phyloP scores from a whole-genome alignment of 2,797 vertebrate species.

The Muscicapa comitata region DNA sequence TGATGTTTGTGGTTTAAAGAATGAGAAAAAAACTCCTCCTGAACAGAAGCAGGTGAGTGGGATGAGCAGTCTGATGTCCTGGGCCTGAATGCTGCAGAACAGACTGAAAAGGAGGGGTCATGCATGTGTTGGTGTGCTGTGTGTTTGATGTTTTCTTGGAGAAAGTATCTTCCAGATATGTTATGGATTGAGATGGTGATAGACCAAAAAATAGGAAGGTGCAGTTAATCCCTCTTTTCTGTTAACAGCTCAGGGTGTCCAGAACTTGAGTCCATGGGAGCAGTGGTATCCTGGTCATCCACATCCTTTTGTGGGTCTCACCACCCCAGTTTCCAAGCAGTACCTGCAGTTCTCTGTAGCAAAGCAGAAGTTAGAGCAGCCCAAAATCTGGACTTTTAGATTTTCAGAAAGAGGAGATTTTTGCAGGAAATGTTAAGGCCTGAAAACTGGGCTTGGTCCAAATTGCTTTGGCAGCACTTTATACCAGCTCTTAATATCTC shows the following conservation, averaged over 20 bases:
- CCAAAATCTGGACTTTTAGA: neutral
- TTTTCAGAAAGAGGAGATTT: neutral
- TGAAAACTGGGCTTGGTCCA: slow-evolving; percentile 23
- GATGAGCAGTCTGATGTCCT: neutral
- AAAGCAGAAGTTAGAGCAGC: neutral
- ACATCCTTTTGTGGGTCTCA: neutral
- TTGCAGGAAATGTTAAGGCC: slow-evolving; percentile 13
- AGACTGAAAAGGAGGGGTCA: fast-evolving
- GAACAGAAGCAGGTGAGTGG: neutral
- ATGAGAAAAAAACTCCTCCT: neutral
- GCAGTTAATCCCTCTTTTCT: neutral
- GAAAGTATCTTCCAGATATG: neutral
- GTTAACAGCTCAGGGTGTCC: neutral
- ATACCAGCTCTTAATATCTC: neutral
- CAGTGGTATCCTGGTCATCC: neutral
- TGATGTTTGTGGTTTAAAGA: neutral
- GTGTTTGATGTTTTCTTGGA: neutral
- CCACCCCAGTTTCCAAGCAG: neutral
- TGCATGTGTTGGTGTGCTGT: neutral
- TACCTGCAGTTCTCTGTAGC: neutral
- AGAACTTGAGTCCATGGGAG: neutral
- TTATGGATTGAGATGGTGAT: fast-evolving
- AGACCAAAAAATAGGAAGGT: neutral
- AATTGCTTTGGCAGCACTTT: slow-evolving; percentile 44
- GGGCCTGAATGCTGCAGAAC: neutral